Conservation (phyloP, 2,113 vertebrate species). For the Chaetops frenatus region DNA sequence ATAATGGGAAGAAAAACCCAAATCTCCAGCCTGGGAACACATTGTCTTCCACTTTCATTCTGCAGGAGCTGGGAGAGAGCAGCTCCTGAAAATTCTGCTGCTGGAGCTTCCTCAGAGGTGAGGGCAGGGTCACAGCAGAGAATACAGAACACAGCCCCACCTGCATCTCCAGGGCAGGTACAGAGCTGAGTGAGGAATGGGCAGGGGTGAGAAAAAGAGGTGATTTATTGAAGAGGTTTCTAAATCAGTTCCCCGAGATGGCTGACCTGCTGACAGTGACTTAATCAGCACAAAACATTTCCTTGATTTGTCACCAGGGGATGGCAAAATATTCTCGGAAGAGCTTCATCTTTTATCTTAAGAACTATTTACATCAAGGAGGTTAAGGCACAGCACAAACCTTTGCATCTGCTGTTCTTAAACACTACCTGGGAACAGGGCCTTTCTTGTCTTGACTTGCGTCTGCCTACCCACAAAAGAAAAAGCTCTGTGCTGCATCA, state of each 20-base stretch:
- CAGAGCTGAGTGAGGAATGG: background rate
- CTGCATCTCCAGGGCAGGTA: background rate
- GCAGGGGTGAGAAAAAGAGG: background rate
- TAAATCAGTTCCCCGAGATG: background rate
- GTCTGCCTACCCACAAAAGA: background rate
- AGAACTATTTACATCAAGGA: slow-evolving; percentile 19
- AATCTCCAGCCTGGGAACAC: background rate
- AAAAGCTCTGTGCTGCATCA: background rate
- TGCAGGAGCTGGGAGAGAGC: background rate
- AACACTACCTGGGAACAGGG: background rate
- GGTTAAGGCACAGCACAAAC: background rate
- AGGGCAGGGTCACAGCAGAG: background rate
- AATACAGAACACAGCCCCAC: background rate
- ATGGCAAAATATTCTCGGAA: slow-evolving; percentile 10
- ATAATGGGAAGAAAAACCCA: background rate
- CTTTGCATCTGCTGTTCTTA: background rate
- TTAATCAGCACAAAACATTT: slow-evolving; percentile 46
- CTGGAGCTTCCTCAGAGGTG: background rate
- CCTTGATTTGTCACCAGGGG: slow-evolving; percentile 37
- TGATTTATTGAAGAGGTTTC: slow-evolving; percentile 23
- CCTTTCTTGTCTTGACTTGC: background rate
- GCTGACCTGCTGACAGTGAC: slow-evolving; percentile 28
- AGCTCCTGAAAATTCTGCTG: background rate
- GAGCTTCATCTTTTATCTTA: slow-evolving; percentile 26
- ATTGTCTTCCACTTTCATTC: background rate